Evolutionary conservation across 1,140 invertebrate species (phyloP).

Genomic region (Eueides isabella): DNA sequence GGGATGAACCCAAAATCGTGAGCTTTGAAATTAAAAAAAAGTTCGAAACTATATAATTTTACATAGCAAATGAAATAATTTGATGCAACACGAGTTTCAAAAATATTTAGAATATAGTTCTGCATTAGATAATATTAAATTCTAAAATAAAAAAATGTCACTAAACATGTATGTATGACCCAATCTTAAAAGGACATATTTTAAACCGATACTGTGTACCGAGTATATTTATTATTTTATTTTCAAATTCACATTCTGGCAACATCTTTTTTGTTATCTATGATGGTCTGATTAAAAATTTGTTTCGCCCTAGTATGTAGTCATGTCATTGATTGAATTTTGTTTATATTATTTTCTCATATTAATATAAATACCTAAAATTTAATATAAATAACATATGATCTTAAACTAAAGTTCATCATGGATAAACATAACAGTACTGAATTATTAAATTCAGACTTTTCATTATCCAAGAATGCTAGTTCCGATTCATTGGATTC

Average conservation of each 20-base stretch:
- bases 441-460: conserved; percentile 77
- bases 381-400: conserved; percentile 1
- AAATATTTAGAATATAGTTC: too few relatives aligned
- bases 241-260: not conserved
- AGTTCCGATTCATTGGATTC: conserved; percentile 91
- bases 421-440: conserved; percentile 81
- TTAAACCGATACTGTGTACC: not conserved
- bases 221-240: not conserved
- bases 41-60: too few relatives aligned
- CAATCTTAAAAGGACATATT: too few relatives aligned
- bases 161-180: too few relatives aligned
- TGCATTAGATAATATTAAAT: too few relatives aligned
- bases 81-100: too few relatives aligned
- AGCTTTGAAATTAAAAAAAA: too few relatives aligned
- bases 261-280: not conserved
- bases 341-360: conserved; percentile 5
- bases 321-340: conserved; percentile 8
- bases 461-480: conserved; percentile 83
- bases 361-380: not conserved
- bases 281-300: not conserved
- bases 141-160: too few relatives aligned
- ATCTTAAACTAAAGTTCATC: conserved; percentile 10
- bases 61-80: too few relatives aligned
- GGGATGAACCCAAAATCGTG: too few relatives aligned
- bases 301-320: conserved; percentile 7